phyloP scores from a whole-genome alignment of 2,797 vertebrate genomes.

The Poeciliopsis infans region DNA sequence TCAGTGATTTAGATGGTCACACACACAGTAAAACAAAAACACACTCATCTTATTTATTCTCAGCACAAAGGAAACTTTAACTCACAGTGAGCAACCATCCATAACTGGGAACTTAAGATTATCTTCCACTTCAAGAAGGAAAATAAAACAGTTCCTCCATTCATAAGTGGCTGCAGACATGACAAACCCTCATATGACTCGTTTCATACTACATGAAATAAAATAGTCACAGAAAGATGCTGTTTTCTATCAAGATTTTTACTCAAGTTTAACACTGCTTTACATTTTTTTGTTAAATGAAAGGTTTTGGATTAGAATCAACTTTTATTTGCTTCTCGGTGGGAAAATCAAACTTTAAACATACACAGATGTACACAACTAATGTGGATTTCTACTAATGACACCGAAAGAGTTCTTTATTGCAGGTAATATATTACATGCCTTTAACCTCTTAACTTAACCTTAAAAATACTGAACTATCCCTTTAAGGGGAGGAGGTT shows the following conservation, averaged over 20 bases:
- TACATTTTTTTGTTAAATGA: not conserved
- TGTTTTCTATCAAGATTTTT: not conserved
- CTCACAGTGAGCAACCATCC: slow-evolving; percentile 11
- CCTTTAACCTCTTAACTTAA: not conserved
- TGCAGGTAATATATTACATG: not conserved
- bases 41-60: not conserved
- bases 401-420: not conserved
- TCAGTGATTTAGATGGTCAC: not conserved
- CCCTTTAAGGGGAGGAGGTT: not conserved
- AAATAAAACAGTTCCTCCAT: slow-evolving; percentile 6
- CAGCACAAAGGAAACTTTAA: not conserved
- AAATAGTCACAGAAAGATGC: not conserved
- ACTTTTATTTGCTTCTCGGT: not conserved
- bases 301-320: not conserved
- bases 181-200: slow-evolving; percentile 6
- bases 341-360: not conserved
- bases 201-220: not conserved
- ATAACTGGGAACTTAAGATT: slow-evolving; percentile 16
- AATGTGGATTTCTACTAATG: not conserved
- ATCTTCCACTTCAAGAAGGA: slow-evolving; percentile 1
- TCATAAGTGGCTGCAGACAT: not conserved
- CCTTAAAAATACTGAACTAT: not conserved
- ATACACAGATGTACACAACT: not conserved
- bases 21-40: not conserved
- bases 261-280: no score